Conservation (phyloP, 2,888 invertebrate species). For the Strigamia transsilvanica region DNA sequence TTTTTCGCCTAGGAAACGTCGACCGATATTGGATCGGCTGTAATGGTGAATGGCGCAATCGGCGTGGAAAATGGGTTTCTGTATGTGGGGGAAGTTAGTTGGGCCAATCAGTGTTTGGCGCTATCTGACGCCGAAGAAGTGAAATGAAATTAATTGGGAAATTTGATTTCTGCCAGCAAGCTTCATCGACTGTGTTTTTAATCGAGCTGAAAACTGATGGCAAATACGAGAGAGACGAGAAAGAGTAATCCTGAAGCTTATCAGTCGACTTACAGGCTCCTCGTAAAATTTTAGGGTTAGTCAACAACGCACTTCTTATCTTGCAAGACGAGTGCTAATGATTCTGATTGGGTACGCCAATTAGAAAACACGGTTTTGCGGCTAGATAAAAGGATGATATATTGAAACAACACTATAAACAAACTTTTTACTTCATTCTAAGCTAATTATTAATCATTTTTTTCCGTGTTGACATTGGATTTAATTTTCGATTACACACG, state of each 20-base stretch:
- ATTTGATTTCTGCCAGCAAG: constrained; percentile 43
- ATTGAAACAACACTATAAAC: constrained; percentile 29
- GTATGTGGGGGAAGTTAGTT: not conserved
- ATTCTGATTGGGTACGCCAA: constrained; percentile 49
- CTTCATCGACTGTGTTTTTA: constrained; percentile 47
- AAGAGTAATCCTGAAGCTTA: constrained; percentile 46
- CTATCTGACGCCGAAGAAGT: constrained; percentile 8
- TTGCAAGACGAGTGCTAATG: constrained; percentile 43
- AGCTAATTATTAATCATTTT: not conserved
- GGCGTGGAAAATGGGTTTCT: not conserved
- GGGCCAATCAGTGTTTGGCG: constrained; percentile 20
- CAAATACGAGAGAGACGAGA: constrained; percentile 34
- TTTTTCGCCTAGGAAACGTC: constrained; percentile 29
- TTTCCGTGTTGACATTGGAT: not conserved
- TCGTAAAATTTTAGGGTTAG: constrained; percentile 49
- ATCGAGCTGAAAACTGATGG: constrained; percentile 49
- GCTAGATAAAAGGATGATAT: constrained; percentile 46
- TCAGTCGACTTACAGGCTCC: constrained; percentile 48
- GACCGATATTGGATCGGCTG: constrained; percentile 1
- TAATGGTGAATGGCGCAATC: not conserved
- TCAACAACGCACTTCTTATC: constrained; percentile 47
- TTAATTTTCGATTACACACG: not conserved
- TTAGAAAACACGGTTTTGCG: constrained; percentile 48
- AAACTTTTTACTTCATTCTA: not conserved
- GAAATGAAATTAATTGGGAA: constrained; percentile 48